phyloP scores from a whole-genome alignment of 2,888 invertebrate species.

The Tigriopus californicus region DNA sequence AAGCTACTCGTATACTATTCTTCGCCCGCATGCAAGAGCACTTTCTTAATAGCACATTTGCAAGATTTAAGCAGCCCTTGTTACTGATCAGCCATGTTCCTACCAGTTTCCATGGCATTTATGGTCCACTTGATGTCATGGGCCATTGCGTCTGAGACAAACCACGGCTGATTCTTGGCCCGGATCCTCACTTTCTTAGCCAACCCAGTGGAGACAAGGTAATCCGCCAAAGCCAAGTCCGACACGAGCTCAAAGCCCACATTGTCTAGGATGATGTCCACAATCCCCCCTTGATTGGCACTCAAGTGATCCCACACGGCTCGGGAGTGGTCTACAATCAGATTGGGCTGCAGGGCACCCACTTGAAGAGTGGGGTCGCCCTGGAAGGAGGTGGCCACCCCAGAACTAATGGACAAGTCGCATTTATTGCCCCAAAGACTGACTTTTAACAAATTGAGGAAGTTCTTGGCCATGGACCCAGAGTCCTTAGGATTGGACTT shows the following conservation, averaged over 20 bases:
- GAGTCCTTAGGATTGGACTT: constrained; percentile 21
- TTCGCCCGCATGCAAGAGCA: too few relatives aligned
- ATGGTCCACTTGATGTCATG: constrained; percentile 55
- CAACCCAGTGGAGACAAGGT: constrained; percentile 40
- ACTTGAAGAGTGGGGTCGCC: constrained; percentile 38
- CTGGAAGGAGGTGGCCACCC: constrained; percentile 38
- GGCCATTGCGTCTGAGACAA: constrained; percentile 66
- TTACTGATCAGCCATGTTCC: constrained; percentile 9
- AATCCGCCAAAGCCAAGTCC: constrained; percentile 70
- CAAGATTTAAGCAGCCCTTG: too few relatives aligned
- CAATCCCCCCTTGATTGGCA: constrained; percentile 6
- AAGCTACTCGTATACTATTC: too few relatives aligned
- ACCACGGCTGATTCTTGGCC: constrained; percentile 83
- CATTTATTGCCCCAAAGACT: constrained; percentile 89
- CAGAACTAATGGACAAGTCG: constrained; percentile 68
- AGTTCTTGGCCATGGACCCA: neutral
- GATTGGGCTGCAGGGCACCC: constrained; percentile 35
- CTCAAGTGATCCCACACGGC: constrained; percentile 34
- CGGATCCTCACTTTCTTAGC: constrained; percentile 48
- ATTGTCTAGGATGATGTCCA: constrained; percentile 59
- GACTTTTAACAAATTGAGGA: constrained; percentile 24
- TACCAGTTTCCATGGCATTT: constrained; percentile 23
- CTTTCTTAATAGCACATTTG: too few relatives aligned
- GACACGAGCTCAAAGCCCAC: constrained; percentile 78
- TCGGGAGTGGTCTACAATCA: constrained; percentile 42